Evolutionary conservation across 2,888 invertebrate species (phyloP), one percentile per base, ranked within the genome.

Genomic region (Melikaiella ostensackeni): DNA sequence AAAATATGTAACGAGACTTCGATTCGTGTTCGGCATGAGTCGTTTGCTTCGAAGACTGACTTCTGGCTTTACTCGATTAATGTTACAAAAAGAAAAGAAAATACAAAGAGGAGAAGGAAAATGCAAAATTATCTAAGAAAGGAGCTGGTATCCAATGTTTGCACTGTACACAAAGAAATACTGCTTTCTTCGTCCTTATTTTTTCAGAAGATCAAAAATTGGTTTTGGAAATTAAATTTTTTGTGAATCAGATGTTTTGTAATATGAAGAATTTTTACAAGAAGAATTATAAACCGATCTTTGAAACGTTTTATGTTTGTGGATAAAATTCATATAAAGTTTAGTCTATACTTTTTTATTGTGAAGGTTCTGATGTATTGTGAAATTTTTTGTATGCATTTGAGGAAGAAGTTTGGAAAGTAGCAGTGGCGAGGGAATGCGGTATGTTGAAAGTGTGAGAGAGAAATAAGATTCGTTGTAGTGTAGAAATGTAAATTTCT

Each of bases 401-500:
- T 8, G 21, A 27, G 27, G 42, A 42, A 50, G 13, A 13, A 50
- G 19, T 8, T 30, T 13, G 24, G 9, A 64, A 46, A 46, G 30
- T n/a, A 70, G 30, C 19, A 70, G n/a, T 46, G 19, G 66, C 16
- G 21, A 63, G 63, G 33, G 21, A 63, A 35, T 33, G 33, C 46
- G 42, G 16, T 55, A 19, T 30, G n/a, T 30, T 30, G 70, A 46
- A 46, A 55, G 30, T 11, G 30, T 70, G 50, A 50, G 33, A 70
- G 70, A 70, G 50, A 70, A 38, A n/a, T 21, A 74, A 74, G 55
- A 59, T 59, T 24, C 13, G 24, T 74, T 74, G 35, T 38, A 74
- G 57, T 77, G 77, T 70, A 76, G 77, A 77, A 80, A 80, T 85
- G 84, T 86, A 85, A 81, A 85, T 85, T 86, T 82, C 79, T 81